Base-by-base conservation (phyloP, 2,113 vertebrate species). In the Nerophis ophidion region DNA sequence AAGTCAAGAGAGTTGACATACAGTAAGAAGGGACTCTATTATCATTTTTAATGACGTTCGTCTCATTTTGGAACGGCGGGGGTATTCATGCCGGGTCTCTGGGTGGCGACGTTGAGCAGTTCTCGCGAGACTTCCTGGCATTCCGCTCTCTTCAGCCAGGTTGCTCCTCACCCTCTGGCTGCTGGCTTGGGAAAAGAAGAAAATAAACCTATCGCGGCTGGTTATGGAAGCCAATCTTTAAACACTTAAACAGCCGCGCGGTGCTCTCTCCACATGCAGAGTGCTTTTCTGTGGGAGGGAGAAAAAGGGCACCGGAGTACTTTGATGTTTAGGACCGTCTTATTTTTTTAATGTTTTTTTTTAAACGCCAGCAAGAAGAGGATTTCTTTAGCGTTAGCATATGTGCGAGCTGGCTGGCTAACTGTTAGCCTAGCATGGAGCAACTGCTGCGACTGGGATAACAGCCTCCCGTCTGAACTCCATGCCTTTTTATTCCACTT, bases 71-170 rank as follows among this genome's bases (percentile, higher is more conserved):
- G 26, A 44, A 9, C 12, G 6, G 2, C 40, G 7, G n/a, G n/a
- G n/a, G 40, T 12, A 44, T 6, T 47, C 2, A 6, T 47, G 8
- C n/a, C 35, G 26, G 14, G 8, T 8, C 66, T 11, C 65, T 59
- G 15, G 81, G 71, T 10, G 81, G 86, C 49, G 56, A 47, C 40
- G 57, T 35, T 49, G 68, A 63, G 68, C 48, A 61, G 76, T 59
- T 80, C 63, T 84, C 87, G 88, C 87, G 88, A 89, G 82, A 87
- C 45, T 53, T 45, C 15, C 19, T 17, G n/a, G 72, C 80, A 86
- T 87, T 85, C 83, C 84, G 77, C 75, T 69, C 4, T 46, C 61
- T 51, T 65, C 72, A 78, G 74, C 65, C 64, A 48, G 63, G 42
- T 62, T 58, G 55, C 45, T 57, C 65, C 54, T 57, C 73, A 70